Evolutionary conservation across 1,140 invertebrate genomes (phyloP), one percentile per base, ranked within the genome.

Genomic region (Triops longicaudatus): DNA sequence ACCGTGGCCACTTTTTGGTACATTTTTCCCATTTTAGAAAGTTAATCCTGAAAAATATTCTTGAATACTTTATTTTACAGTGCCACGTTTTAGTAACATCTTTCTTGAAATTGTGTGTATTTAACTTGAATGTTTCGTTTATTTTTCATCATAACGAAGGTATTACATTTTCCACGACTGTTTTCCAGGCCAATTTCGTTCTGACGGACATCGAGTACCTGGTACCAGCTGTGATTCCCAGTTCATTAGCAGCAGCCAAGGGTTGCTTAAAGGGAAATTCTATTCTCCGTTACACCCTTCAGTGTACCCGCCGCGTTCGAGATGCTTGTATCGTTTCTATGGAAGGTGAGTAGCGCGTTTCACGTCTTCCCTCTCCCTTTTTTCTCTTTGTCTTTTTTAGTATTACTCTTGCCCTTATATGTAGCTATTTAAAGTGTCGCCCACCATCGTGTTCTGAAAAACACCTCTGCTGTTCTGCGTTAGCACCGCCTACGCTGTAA

Each of bases 241-340:
- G 82, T 93, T 93, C 83, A 84, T 88, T 80, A 92, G 90, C 80
- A 88, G 87, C 73, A 87, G 84, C 87, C 28, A 88, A 90, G 80
- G 92, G 92, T 11, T 87, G 80, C 27, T 44, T 73, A 78, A 63
- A n/a, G 78, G 78, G 28, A 76, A 88, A 50, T 91, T 95, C 82
- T 95, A 92, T 82, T 94, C 92, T 63, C 92, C 92, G 1, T 86
- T 90, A 79, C 94, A 93, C 84, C 93, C 93, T 9, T 93, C 92
- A 50, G 91, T 88, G 79, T 94, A 94, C 82, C 92, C 92, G n/a
- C 90, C 88, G 80, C 90, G 92, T 82, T 87, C 91, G 80, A 87
- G 88, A 63, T 95, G 93, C 84, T 88, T 89, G 78, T 94, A 94
- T 85, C 88, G 88, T 80, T 94, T 95, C 84, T 86, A 88, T 81